A percentile compares a stretch with the other conserved stretches of the same genome.
phyloP scores from a whole-genome alignment of 2,888 invertebrate genomes.

The Noctuana brunneofusca region DNA sequence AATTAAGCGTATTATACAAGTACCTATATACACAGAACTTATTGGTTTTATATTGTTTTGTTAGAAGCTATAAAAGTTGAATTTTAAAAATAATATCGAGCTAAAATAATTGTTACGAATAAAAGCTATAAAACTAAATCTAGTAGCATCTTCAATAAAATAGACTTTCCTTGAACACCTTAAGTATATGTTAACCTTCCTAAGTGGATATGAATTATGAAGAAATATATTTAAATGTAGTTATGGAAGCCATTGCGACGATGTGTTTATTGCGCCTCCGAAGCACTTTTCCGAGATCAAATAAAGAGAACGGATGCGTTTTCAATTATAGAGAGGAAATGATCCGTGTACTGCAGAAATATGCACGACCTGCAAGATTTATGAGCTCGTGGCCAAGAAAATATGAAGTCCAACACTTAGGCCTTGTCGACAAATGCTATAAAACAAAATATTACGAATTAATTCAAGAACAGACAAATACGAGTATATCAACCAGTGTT shows the following conservation, averaged over 20 bases:
- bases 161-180: background rate
- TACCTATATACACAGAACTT: no score
- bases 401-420: conserved; percentile 20
- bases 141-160: no score
- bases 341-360: conserved; percentile 27
- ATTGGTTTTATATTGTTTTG: no score
- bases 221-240: conserved; percentile 9
- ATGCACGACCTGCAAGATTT: conserved; percentile 25
- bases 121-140: no score
- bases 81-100: no score
- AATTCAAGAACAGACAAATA: background rate
- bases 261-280: conserved; percentile 30
- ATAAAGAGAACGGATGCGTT: conserved; percentile 53
- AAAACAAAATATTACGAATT: conserved; percentile 10
- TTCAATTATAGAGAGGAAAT: conserved; percentile 59
- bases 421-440: background rate
- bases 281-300: conserved; percentile 45
- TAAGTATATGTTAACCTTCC: conserved; percentile 3
- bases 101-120: no score
- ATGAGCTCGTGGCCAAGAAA: conserved; percentile 18
- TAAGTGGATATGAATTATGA: conserved; percentile 20
- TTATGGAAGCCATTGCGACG: conserved; percentile 15
- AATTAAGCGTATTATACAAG: no score
- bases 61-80: no score
- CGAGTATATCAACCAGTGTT: background rate